Percentiles rank a stretch among this genome's conserved stretches.
These are phyloP conservation scores for Platycercus adscitus DNA, from an alignment of 2,113 vertebrate genomes.

Conservation along the genomic window DNA sequence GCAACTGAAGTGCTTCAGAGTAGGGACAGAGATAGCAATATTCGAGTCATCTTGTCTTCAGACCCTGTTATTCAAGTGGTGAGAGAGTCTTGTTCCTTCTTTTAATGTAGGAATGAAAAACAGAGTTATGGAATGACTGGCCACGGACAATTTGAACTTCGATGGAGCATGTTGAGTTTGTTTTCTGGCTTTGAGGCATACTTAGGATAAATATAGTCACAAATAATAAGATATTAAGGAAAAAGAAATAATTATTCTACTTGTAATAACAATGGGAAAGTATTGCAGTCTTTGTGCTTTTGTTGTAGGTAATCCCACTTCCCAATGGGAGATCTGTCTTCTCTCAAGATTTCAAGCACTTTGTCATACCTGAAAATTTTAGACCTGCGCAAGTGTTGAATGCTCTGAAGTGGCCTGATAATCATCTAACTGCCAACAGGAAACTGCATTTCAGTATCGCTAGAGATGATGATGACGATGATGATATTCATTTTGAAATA, in stretches of 20 bases:
- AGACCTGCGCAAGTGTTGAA: conserved; percentile 81
- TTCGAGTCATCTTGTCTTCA: background rate
- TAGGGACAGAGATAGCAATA: background rate
- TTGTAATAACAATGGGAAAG: background rate
- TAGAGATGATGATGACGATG: conserved; percentile 74
- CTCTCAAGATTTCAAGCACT: conserved; percentile 72
- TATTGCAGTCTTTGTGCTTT: background rate
- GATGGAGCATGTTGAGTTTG: background rate
- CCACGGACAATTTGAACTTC: background rate
- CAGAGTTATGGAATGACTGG: background rate
- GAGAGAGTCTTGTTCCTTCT: background rate
- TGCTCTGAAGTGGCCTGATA: conserved; percentile 64
- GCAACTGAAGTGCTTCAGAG: background rate
- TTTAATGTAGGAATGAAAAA: background rate
- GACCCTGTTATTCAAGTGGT: background rate
- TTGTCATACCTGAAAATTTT: conserved; percentile 82
- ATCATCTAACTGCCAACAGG: background rate
- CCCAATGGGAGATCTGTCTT: conserved; percentile 17
- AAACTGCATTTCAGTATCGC: conserved; percentile 77
- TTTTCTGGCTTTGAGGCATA: background rate
- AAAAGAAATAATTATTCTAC: background rate
- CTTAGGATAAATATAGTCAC: background rate
- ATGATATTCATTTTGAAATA: conserved; percentile 79
- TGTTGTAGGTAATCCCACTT: conserved; percentile 81
- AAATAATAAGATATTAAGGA: background rate